These are phyloP conservation scores for Protodeltote pygarga DNA, from an alignment of 2,888 invertebrate genomes.

Conservation along the genomic window DNA sequence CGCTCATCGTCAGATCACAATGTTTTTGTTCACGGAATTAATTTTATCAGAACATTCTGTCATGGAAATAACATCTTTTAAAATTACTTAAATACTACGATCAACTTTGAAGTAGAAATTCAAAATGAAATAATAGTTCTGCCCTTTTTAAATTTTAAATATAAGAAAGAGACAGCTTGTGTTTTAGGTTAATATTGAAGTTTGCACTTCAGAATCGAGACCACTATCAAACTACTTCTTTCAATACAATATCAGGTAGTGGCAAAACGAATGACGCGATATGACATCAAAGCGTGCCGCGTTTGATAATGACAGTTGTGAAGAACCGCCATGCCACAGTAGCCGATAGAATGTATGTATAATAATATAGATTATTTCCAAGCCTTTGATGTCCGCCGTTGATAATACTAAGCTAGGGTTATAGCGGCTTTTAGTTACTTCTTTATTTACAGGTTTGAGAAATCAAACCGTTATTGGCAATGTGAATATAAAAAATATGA, in stretches of 20 bases:
- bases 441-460: constrained; percentile 25
- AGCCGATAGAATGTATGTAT: constrained; percentile 64
- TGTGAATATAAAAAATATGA: no score
- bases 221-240: constrained; percentile 38
- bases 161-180: no score
- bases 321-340: constrained; percentile 72
- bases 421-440: constrained; percentile 23
- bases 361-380: constrained; percentile 62
- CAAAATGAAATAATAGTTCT: no score
- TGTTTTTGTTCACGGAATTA: no score
- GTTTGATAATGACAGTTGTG: constrained; percentile 64
- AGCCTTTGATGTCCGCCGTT: constrained; percentile 66
- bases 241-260: constrained; percentile 75
- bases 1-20: no score
- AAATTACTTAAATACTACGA: no score
- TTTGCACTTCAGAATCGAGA: no score
- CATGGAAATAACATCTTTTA: no score
- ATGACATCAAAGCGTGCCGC: constrained; percentile 70
- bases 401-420: constrained; percentile 50
- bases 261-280: constrained; percentile 71
- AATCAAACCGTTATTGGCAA: constrained; percentile 32
- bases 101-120: no score
- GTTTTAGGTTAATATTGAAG: no score
- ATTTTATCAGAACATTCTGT: no score
- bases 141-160: no score